Evolutionary conservation across 2,113 vertebrate genomes (phyloP).

Genomic region (Numenius arquata): DNA sequence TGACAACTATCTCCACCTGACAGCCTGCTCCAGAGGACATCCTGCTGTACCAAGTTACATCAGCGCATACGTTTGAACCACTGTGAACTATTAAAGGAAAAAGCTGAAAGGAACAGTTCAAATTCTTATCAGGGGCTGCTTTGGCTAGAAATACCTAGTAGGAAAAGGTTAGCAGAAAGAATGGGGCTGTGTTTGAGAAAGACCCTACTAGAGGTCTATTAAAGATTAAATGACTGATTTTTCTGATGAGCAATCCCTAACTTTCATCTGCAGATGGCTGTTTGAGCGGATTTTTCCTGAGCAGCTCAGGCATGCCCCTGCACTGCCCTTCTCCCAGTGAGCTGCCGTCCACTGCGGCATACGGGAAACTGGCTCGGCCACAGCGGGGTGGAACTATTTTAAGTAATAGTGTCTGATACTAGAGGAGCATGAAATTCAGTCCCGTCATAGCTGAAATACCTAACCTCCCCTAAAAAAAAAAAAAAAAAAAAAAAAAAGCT

Average conservation of each 20-base stretch:
- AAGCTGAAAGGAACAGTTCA: background rate
- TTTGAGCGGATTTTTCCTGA: background rate
- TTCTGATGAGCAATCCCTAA: background rate
- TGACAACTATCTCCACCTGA: background rate
- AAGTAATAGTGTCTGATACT: conserved; percentile 42
- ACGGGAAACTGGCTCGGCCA: background rate
- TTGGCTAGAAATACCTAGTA: background rate
- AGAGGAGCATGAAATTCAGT: conserved; percentile 60
- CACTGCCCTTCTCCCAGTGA: background rate
- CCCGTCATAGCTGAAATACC: conserved; percentile 61
- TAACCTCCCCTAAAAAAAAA: background rate
- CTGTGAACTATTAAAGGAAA: background rate
- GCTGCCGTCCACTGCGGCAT: background rate
- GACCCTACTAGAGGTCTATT: background rate
- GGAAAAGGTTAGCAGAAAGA: background rate
- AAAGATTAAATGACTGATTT: background rate
- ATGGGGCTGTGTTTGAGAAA: background rate
- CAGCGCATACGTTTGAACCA: background rate
- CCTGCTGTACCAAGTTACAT: background rate
- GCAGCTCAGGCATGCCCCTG: background rate
- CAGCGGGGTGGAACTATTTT: conserved; percentile 53
- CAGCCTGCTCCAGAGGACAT: background rate
- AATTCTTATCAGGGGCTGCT: background rate
- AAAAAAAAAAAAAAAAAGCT: background rate
- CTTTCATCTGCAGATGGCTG: background rate